Evolutionary conservation across 2,888 invertebrate species (phyloP), one percentile per base, ranked within the genome.

Genomic region (Deilephila elpenor): DNA sequence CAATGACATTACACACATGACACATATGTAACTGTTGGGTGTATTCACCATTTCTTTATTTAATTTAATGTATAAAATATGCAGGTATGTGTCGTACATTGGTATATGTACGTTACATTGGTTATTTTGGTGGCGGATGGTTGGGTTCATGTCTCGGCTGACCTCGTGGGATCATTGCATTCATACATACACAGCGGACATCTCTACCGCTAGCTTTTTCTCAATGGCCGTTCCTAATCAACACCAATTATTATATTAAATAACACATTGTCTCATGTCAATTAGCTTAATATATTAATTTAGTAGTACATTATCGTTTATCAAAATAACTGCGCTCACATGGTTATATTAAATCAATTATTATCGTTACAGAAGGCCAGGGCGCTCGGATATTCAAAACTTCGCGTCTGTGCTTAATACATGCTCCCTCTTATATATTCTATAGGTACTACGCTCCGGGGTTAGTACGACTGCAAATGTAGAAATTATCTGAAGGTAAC

Each of bases 281-380:
- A 44, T 25, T 67, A 67, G 67, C 44, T 44, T 17, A 67, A 51
- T 67, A 17, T 67, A 67, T 67, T 51, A 20, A 51, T 67, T 25
- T 25, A 17, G 51, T 67, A 51, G 25, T 44, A 51, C 25, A 51
- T 51, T 51, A 44, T 25, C 44, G 67, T 29, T 67, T 67, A 51
- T 56, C 19, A 56, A n/a, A 4, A 56, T 37, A 64, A 37, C 14
- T 29, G 34, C 70, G 56, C 56, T 59, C n/a, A 59, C 32, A 70
- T 59, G 44, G 59, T 71, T 71, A 60, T 71, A 71, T 71, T 59
- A 71, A 71, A 71, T 34, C 14, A 60, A 79, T 85, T 82, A 84
- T 86, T 89, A 86, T 88, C 87, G 87, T 89, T 89, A 87, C 90
- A 89, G 89, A 88, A 82, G 83, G 81, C 84, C 81, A 76, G 81